Percentiles rank a stretch among this genome's conserved stretches.
phyloP scores from a whole-genome alignment of 2,888 invertebrate species.

The Cephus pulcher region DNA sequence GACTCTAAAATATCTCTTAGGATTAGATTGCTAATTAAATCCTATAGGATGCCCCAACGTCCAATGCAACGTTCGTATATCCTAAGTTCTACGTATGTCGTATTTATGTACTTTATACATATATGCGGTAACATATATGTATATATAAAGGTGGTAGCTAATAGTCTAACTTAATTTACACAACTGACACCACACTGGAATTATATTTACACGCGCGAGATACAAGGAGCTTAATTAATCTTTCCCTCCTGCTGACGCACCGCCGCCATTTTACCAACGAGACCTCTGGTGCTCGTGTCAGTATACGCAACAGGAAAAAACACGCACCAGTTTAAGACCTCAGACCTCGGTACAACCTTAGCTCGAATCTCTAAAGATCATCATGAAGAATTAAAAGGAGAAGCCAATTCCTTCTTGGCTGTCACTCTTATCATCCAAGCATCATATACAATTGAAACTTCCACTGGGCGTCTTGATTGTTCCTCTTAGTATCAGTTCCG shows the following conservation, averaged over 20 bases:
- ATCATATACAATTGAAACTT: not conserved
- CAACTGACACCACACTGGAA: constrained; percentile 31
- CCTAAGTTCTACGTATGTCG: not conserved
- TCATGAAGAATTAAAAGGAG: not conserved
- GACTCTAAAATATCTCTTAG: constrained; percentile 43
- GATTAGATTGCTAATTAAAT: not conserved
- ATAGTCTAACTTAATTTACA: constrained; percentile 28
- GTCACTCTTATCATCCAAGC: not conserved
- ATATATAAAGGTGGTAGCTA: not conserved
- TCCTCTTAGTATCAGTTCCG: not conserved
- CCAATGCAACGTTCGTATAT: not conserved
- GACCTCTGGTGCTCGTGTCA: not conserved
- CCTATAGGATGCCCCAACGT: not conserved
- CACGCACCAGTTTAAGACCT: constrained; percentile 15
- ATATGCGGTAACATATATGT: too few relatives aligned
- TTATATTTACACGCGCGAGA: constrained; percentile 44
- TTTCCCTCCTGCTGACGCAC: constrained; percentile 35
- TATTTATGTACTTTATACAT: not conserved
- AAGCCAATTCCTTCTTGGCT: not conserved
- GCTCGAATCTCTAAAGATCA: not conserved
- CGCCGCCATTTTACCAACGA: constrained; percentile 8
- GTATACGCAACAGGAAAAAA: constrained; percentile 1
- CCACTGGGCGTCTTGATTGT: not conserved
- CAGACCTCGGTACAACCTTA: too few relatives aligned
- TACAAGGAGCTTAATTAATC: constrained; percentile 39